Evolutionary conservation across 92 coral and sea anemone species (phyloP), one percentile per base, ranked within the genome.

Genomic region (Heliopora coerulea): DNA sequence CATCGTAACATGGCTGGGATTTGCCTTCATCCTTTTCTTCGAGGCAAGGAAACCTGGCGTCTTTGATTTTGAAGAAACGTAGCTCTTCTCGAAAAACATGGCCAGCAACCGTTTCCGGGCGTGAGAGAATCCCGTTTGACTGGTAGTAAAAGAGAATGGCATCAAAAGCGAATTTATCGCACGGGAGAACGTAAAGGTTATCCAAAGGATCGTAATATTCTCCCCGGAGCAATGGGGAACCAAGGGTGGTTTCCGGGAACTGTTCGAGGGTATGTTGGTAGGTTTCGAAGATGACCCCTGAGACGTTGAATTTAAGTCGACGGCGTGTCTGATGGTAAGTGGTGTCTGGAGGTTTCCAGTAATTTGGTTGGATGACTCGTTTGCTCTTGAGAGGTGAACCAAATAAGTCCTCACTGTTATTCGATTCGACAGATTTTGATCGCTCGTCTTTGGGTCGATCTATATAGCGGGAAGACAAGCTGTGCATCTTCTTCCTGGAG

Each of bases 71-170:
- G 61, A 85, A 92, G 66, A 92, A 92, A 27, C 82, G 67, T 14
- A 92, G 88, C 20, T 89, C 97, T 15, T 89, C 79, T 62, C 91
- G 96, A 70, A 92, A 92, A 31, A 75, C 78, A 29, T 87, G 80
- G 65, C 68, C 87, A 24, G 97, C 81, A 26, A 92, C 87, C 14
- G 88, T 81, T 62, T 91, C 87, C 49, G 96, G 96, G 10, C 96
- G 81, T 17, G 96, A 79, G 11, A 92, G 87, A 27, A 92, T 92
- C 41, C 97, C 97, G 54, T 76, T 82, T 46, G 96, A 90, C 32
- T 92, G 97, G 70, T 92, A 92, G 54, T 85, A 92, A 67, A 92
- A 92, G 13, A 92, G 67, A 46, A 92, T 89, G 7, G 97, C 91
- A 41, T 92, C 97, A 63, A 92, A 92, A 10, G 97, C 96, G 12